Evolutionary conservation across 2,888 invertebrate species (phyloP), one percentile per base, ranked within the genome.

Genomic region (Deroplatys truncata): DNA sequence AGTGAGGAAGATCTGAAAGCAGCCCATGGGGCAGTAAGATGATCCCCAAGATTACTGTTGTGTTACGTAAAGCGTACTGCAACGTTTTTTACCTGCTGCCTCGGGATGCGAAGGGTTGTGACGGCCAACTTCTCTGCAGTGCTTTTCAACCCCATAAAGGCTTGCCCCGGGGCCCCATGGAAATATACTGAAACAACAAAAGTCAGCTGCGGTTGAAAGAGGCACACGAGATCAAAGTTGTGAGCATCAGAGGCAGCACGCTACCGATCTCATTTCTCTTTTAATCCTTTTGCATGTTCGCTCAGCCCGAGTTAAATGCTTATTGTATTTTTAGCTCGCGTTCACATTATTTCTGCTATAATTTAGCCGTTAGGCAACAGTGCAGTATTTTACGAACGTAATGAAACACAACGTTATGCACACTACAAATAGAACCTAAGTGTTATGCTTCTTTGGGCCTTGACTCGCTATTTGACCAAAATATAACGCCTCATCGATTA

Each of bases 131-230:
- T 72, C 56, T 72, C 56, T 72, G 56, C 56, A 72, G 56, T 15
- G 56, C 56, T 72, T 72, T 72, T 72, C 56, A 72, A 72, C 56
- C 56, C 56, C 56, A 72, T 72, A 72, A 72, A 72, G 56, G 56
- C 10, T 25, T 72, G 56, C 56, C 56, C 56, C 20, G 20, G 56
- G 56, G 56, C 56, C 56, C 20, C 56, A 72, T 72, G 56, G 56
- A 72, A 72, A 72, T 72, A 72, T 72, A 72, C 56, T 72, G 56
- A 85, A 31, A 72, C 56, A 72, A 72, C 56, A 86, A 56, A 88
- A 88, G 90, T 72, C 90, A 90, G 90, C 82, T 90, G 90, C 28
- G 85, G 85, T 49, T 90, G 90, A 90, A 88, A 85, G 90, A 85
- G 28, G 56, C 56, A 72, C 56, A 82, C 88, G 82, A 90, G 85